Base-by-base conservation (phyloP, 2,888 invertebrate species). In the Pinctada fucata region DNA sequence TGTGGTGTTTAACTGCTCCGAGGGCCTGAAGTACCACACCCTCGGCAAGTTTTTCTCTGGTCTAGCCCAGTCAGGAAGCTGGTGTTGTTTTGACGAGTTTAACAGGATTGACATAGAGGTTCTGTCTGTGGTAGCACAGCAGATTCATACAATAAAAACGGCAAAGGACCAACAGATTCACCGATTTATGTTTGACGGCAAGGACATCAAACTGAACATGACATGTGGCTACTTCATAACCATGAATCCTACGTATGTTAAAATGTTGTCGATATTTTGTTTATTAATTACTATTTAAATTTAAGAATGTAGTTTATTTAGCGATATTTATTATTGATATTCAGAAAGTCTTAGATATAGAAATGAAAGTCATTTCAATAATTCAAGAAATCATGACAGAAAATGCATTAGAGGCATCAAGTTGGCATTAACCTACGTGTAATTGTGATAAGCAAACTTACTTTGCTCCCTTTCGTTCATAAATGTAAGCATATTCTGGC, bases 21-120 rank as follows among this genome's bases (percentile, higher is more conserved):
- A 93, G 77, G 92, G 92, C 3, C 84, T 93, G 13, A 92, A 92
- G 78, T 92, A 91, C 84, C 91, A 92, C 88, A 92, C 91, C 87
- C 83, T 92, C 79, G 92, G 92, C 50, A 92, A 92, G 87, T 91
- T 92, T 79, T 92, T 92, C 89, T 91, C 92, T 49, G 92, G 92
- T 3, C 79, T 92, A 72, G 89, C 91, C 8, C 92, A 92, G 88
- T 92, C 92, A 3, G 92, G 92, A 16, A 90, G 91, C 80, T 92
- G 93, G 92, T 91, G 91, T 73, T 92, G 92, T 82, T 92, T 93
- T 87, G 93, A 93, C 79, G 93, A 93, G 84, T 93, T 93, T 82
- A 93, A 93, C 84, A 86, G 93, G 31, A 92, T 93, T 68, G 92
- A 92, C 78, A 86, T 92, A 16, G 92, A 92, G 83, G 92, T 92